phyloP scores from a whole-genome alignment of 1,140 invertebrate species.

The Ptiloglossa arizonensis region DNA sequence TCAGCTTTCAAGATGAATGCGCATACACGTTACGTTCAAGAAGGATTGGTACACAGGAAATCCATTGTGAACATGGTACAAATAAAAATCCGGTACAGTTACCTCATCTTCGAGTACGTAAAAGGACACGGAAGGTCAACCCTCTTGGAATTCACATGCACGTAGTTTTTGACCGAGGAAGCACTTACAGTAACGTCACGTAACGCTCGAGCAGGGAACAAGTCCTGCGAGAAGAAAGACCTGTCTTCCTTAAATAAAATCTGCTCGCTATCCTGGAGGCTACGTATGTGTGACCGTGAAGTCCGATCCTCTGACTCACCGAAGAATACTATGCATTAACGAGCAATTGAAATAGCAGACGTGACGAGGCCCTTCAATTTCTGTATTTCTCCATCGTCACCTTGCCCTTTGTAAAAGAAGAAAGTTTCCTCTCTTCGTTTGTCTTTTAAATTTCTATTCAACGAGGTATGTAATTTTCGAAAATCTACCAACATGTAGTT shows the following conservation, averaged over 20 bases:
- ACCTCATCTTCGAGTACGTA: constrained; percentile 42
- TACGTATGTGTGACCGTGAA: not conserved
- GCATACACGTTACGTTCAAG: constrained; percentile 3
- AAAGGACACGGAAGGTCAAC: constrained; percentile 49
- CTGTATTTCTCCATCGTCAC: not conserved
- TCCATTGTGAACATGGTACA: constrained; percentile 42
- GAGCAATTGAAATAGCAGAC: constrained; percentile 18
- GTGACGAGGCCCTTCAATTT: not conserved
- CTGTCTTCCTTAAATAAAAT: constrained; percentile 49
- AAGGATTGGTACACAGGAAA: constrained; percentile 11
- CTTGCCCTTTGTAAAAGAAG: not conserved
- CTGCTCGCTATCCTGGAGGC: constrained; percentile 30
- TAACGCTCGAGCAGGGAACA: constrained; percentile 25
- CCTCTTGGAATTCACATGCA: constrained; percentile 42
- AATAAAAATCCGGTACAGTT: constrained; percentile 50
- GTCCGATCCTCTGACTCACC: constrained; percentile 23
- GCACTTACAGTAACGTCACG: constrained; percentile 39
- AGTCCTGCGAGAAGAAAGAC: constrained; percentile 45
- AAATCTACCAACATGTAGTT: too few relatives aligned
- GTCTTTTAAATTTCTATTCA: not conserved
- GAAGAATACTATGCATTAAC: constrained; percentile 16
- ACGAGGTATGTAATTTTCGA: too few relatives aligned
- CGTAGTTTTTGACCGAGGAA: constrained; percentile 33
- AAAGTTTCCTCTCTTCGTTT: not conserved
- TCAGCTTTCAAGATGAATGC: constrained; percentile 7